Conservation (phyloP, 2,888 invertebrate genomes). For the Augochlorella aurata region DNA sequence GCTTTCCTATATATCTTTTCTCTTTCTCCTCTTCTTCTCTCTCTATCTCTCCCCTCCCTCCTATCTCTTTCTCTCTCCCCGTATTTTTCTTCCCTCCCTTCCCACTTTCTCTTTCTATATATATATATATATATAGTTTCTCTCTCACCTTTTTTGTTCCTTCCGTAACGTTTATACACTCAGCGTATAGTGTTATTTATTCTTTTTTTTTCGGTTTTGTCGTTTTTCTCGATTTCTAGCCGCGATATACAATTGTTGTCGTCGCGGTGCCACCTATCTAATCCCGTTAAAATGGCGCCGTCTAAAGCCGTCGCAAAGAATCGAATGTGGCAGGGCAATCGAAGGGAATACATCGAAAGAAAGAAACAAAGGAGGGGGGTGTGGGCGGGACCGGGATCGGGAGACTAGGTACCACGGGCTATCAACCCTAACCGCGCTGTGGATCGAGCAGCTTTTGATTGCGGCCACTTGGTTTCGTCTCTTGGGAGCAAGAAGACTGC, state of each 20-base stretch:
- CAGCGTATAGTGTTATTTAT: constrained; percentile 66
- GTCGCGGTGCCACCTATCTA: constrained; percentile 69
- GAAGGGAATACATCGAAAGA: constrained; percentile 1
- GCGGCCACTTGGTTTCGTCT: neutral
- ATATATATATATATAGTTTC: constrained; percentile 27
- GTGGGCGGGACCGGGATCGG: neutral
- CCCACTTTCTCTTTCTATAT: constrained; percentile 15
- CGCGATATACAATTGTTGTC: constrained; percentile 67
- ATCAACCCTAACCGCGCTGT: neutral
- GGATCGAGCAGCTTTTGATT: neutral
- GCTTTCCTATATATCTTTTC: constrained; percentile 68
- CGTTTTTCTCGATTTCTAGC: constrained; percentile 61
- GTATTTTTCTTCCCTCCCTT: neutral
- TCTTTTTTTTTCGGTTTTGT: constrained; percentile 49
- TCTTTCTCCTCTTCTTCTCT: constrained; percentile 2
- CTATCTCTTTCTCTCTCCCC: neutral
- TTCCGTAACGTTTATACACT: constrained; percentile 69
- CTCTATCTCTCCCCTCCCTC: neutral
- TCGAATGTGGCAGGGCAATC: constrained; percentile 44
- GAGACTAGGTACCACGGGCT: neutral
- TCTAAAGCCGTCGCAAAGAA: constrained; percentile 62
- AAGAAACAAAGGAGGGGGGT: neutral
- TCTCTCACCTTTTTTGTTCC: constrained; percentile 29
- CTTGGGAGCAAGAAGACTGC: too few relatives aligned
- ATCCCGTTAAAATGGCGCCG: constrained; percentile 48